phyloP scores from a whole-genome alignment of 2,113 vertebrate species.

The Dromiciops gliroides region DNA sequence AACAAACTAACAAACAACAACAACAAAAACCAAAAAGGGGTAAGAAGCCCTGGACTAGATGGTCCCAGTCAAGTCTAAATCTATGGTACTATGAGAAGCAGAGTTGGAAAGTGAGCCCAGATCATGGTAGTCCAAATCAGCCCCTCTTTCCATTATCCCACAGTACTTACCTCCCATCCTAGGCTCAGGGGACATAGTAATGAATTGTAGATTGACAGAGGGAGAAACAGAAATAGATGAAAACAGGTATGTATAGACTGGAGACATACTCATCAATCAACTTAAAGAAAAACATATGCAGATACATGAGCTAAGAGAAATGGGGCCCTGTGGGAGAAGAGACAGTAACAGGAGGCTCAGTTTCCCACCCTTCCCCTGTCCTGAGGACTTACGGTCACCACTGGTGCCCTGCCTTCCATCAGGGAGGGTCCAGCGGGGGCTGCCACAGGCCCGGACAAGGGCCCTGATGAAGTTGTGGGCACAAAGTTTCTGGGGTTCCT shows the following conservation, averaged over 20 bases:
- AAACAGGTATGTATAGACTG: neutral
- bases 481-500: conserved; percentile 22
- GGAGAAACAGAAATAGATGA: neutral
- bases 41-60: neutral
- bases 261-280: neutral
- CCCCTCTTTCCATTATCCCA: neutral
- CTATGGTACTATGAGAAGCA: no score
- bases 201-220: neutral
- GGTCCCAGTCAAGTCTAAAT: neutral
- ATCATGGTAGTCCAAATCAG: neutral
- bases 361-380: neutral
- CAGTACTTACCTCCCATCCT: neutral
- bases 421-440: conserved; percentile 64
- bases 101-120: neutral
- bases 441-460: conserved; percentile 65
- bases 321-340: no score
- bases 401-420: neutral
- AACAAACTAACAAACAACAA: no score
- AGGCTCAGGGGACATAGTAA: neutral
- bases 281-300: neutral
- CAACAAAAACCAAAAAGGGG: no score
- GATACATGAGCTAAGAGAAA: no score
- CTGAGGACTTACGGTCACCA: conserved; percentile 55
- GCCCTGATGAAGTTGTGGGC: conserved; percentile 60
- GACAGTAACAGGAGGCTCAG: no score